A percentile compares a stretch with the other conserved stretches of the same genome.
phyloP scores from a whole-genome alignment of 2,797 vertebrate species.

The Salmo trutta region DNA sequence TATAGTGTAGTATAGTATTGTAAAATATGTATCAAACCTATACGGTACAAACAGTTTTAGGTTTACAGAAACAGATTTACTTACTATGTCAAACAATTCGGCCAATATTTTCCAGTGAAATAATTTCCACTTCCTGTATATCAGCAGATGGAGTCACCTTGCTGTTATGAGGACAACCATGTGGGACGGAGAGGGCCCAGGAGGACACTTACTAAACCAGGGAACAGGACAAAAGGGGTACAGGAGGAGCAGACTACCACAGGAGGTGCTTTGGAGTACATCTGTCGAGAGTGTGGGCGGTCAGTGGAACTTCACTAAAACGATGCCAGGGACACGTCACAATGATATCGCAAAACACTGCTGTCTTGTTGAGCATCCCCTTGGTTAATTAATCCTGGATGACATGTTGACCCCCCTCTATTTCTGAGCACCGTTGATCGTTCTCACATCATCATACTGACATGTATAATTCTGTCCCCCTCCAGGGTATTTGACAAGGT shows the following conservation, averaged over 20 bases:
- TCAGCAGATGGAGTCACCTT: conserved; percentile 12
- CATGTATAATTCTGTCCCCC: neutral
- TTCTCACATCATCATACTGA: neutral
- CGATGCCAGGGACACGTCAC: neutral
- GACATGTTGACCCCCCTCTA: neutral
- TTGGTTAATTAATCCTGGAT: neutral
- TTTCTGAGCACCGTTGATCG: neutral
- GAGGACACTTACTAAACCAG: conserved; percentile 27
- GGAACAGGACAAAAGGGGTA: neutral
- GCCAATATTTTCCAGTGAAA: neutral
- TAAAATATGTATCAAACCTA: neutral
- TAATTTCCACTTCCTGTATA: neutral
- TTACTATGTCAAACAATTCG: neutral
- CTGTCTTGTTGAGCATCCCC: neutral
- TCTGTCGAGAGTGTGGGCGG: conserved; percentile 69
- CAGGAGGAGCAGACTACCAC: conserved; percentile 11
- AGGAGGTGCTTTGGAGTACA: conserved; percentile 51
- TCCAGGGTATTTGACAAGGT: conserved; percentile 72
- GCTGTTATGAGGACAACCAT: neutral
- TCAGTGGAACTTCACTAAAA: conserved; percentile 32
- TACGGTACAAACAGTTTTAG: no score
- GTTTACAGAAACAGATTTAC: no score
- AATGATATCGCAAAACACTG: neutral
- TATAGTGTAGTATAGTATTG: no score
- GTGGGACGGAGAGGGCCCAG: conserved; percentile 33